A percentile compares a stretch with the other conserved stretches of the same genome.
Conservation (phyloP, 2,113 vertebrate species). For the Labrus mixtus region DNA sequence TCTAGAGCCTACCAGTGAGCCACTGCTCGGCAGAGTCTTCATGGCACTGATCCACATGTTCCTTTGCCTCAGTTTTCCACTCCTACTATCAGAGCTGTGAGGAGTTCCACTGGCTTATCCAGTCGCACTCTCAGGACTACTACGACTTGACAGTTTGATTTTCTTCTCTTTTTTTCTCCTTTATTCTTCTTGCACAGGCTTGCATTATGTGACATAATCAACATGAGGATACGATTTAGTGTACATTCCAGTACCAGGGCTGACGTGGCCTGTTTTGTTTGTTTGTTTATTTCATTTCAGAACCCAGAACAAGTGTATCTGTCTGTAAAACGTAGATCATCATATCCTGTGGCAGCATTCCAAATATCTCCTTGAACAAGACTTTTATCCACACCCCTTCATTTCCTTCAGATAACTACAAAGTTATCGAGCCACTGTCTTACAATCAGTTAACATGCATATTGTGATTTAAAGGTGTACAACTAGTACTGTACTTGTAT, state of each 20-base stretch:
- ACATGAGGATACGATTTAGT: slow-evolving; percentile 28
- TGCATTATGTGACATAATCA: slow-evolving; percentile 23
- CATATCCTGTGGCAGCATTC: slow-evolving; percentile 62
- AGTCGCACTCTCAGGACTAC: slow-evolving; percentile 59
- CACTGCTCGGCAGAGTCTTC: slow-evolving; percentile 32
- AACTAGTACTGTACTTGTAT: slow-evolving; percentile 18
- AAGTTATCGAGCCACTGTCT: slow-evolving; percentile 21
- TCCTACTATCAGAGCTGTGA: slow-evolving; percentile 60
- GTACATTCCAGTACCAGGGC: slow-evolving; percentile 61
- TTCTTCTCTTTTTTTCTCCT: not conserved
- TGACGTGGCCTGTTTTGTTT: slow-evolving; percentile 22
- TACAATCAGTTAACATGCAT: slow-evolving; percentile 21
- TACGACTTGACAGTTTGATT: slow-evolving; percentile 24
- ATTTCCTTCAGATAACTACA: slow-evolving; percentile 30
- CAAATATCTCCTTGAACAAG: slow-evolving; percentile 37
- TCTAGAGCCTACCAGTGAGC: slow-evolving; percentile 20
- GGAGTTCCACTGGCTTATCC: slow-evolving; percentile 44
- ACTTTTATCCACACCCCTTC: slow-evolving; percentile 1
- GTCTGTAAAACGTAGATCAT: slow-evolving; percentile 21
- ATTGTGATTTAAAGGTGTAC: slow-evolving; percentile 39
- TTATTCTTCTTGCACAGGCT: slow-evolving; percentile 15
- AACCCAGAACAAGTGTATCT: not conserved
- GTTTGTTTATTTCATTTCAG: slow-evolving; percentile 4
- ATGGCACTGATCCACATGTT: slow-evolving; percentile 59
- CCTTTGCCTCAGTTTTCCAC: slow-evolving; percentile 43